phyloP scores from a whole-genome alignment of 2,797 vertebrate species.

The Sandelia bainsii region DNA sequence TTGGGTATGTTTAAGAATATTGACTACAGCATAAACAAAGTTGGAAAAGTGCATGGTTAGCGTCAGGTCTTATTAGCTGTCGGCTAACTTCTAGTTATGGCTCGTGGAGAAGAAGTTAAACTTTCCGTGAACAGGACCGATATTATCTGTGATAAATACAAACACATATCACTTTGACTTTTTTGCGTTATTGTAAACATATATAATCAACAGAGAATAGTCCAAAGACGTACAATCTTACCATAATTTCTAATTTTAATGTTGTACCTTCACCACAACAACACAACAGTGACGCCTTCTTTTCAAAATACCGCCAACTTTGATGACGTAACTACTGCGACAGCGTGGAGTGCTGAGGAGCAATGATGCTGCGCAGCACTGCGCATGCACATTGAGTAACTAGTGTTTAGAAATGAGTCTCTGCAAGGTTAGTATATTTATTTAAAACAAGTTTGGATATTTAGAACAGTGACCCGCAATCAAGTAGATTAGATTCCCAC shows the following conservation, averaged over 20 bases:
- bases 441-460: too few relatives aligned
- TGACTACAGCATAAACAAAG: not conserved
- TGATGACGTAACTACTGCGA: constrained; percentile 59
- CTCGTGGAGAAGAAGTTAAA: not conserved
- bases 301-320: constrained; percentile 81
- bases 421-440: too few relatives aligned
- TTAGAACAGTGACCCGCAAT: too few relatives aligned
- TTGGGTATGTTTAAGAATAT: not conserved
- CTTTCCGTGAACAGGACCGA: not conserved
- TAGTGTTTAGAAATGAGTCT: not conserved
- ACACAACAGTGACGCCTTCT: not conserved
- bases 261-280: not conserved
- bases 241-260: constrained; percentile 52
- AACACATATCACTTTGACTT: fast-evolving
- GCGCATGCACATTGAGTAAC: not conserved
- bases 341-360: constrained; percentile 12
- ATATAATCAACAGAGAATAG: fast-evolving
- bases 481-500: too few relatives aligned
- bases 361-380: constrained; percentile 43
- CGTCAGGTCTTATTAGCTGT: not conserved
- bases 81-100: not conserved
- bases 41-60: not conserved
- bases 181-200: not conserved
- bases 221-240: constrained; percentile 19
- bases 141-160: not conserved